These are phyloP conservation scores for Dolichoris vasculosae DNA, from an alignment of 1,140 invertebrate genomes.

Conservation along the genomic window DNA sequence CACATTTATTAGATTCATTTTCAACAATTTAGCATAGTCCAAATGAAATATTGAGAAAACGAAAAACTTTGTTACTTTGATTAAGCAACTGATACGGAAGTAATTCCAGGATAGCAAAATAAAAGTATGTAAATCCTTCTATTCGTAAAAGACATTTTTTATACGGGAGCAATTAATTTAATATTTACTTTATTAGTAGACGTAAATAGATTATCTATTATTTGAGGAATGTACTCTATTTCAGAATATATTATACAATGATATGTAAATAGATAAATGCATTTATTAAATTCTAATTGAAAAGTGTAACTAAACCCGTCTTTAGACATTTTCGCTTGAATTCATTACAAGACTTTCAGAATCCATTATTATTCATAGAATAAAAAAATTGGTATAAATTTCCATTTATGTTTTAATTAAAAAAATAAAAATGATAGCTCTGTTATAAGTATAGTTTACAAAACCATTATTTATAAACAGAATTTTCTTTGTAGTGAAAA, in stretches of 20 bases:
- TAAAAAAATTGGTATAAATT: conserved; percentile 2
- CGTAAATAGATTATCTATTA: neutral
- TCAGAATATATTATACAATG: neutral
- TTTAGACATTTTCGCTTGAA: neutral
- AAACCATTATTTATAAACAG: neutral
- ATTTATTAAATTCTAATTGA: conserved; percentile 25
- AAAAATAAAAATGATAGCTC: neutral
- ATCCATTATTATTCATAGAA: conserved; percentile 16
- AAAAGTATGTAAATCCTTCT: neutral
- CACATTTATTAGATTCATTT: no score
- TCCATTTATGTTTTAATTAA: conserved; percentile 9
- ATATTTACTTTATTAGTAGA: neutral
- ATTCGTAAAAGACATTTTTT: neutral
- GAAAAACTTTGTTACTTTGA: no score
- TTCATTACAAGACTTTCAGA: conserved; percentile 15
- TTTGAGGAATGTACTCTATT: neutral
- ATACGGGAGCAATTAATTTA: neutral
- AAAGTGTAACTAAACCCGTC: conserved; percentile 3
- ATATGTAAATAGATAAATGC: neutral
- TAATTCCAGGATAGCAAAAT: neutral
- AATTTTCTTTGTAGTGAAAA: neutral
- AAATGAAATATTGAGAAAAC: no score
- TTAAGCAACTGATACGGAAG: neutral
- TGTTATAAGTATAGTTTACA: neutral
- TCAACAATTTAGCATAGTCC: no score